These are phyloP conservation scores for Malthinus seriepunctatus DNA, from an alignment of 2,888 invertebrate species.

Conservation along the genomic window DNA sequence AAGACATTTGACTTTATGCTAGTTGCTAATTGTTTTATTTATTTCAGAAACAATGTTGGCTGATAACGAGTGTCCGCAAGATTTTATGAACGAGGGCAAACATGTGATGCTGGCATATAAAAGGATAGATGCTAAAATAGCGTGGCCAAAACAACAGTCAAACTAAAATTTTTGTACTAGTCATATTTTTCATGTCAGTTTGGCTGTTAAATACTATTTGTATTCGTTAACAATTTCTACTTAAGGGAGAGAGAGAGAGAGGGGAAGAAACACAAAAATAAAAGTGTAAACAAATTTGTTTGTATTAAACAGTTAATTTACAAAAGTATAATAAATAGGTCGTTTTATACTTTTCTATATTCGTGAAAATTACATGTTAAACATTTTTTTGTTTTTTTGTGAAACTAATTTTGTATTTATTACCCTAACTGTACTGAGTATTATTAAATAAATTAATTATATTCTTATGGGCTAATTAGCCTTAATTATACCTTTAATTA, in stretches of 20 bases:
- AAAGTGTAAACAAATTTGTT: too few species aligned
- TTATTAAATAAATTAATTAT: conserved; percentile 40
- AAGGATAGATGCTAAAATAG: conserved; percentile 94
- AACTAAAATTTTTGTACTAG: conserved; percentile 39
- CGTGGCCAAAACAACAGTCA: conserved; percentile 78
- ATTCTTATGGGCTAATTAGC: conserved; percentile 32
- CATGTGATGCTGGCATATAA: conserved; percentile 94
- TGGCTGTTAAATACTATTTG: conserved; percentile 34
- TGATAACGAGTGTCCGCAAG: conserved; percentile 90
- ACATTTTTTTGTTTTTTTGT: conserved; percentile 33
- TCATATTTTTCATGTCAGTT: conserved; percentile 36
- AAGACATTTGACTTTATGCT: too few species aligned
- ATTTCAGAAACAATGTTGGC: conserved; percentile 83
- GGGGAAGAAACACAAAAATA: too few species aligned
- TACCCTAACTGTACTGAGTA: conserved; percentile 39
- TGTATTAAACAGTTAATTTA: conserved; percentile 6
- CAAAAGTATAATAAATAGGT: conserved; percentile 23
- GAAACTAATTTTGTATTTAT: conserved; percentile 41
- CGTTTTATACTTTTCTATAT: conserved; percentile 38
- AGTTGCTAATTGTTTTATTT: too few species aligned
- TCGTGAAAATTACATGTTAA: conserved; percentile 38
- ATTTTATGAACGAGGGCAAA: conserved; percentile 76
- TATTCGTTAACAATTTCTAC: conserved; percentile 23
- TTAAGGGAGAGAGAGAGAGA: too few species aligned
- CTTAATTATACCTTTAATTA: conserved; percentile 1